Base-by-base conservation (phyloP, 1,140 invertebrate genomes). In the Psilanteris sp. region DNA sequence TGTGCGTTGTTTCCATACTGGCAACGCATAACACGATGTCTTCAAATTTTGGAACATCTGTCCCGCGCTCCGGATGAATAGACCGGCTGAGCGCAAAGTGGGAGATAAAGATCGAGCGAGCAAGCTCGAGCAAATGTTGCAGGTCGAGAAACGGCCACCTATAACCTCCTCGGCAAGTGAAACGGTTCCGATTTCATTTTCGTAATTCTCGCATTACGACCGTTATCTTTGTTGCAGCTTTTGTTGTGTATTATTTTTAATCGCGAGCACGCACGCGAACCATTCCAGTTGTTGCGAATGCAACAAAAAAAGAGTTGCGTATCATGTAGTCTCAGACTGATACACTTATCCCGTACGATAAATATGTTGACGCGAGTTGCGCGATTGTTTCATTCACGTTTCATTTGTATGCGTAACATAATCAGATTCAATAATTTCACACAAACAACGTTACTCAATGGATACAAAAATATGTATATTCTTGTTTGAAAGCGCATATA, bases 21-120 rank as follows among this genome's bases (percentile, higher is more conserved):
- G 54, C 55, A 72, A 82, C 70, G 75, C 64, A 54, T 41, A 81
- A 68, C 74, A 44, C 9, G 29, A 50, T 55, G 68, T 72, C 68
- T 55, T 61, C 50, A 61, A 72, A 72, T 62, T 72, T 62, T 29
- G 48, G 68, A 72, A 62, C 68, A 62, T 72, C 68, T 72, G 68
- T 62, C 68, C 55, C 15, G 8, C 1, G 32, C 43, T 39, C 37
- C 48, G 46, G 46, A 66, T 68, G 54, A 70, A 27, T 43, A 70
- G 59, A 31, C 41, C 32, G 31, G 64, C 31, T 29, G 20, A 41
- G 26, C 14, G 36, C 10, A 34, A 44, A 55, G 57, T 9, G 32
- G 34, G 50, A 48, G 41, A 54, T 20, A 37, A 22, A 27, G 29
- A 41, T 57, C 29, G 41, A 18, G 13, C 29, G 20, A 62, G 11